Evolutionary conservation across 2,797 vertebrate species (phyloP), one percentile per base, ranked within the genome.

Genomic region (Oreortyx pictus): DNA sequence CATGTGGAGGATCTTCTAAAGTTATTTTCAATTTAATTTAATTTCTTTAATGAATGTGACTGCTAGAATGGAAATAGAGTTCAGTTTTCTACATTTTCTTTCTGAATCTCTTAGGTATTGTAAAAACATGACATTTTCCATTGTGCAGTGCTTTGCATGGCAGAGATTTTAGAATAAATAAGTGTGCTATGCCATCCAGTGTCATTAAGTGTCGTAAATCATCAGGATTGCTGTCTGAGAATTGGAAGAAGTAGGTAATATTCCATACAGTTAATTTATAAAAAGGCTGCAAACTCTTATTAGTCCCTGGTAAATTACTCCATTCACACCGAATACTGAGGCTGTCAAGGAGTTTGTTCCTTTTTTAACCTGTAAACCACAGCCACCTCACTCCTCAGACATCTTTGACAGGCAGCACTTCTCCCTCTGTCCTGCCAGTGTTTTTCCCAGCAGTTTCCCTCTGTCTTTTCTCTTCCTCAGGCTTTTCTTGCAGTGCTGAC

Each of bases 91-190:
- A 33, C 64, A 22, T 88, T 90, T 91, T 54, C 75, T 54, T 43
- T 64, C 60, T 52, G 59, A 87, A 85, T 95, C 82, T 90, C 72
- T 9, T 18, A 85, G 79, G 79, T 80, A 20, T 7, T 24, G 25
- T 80, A 59, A 74, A 72, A 84, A 64, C 64, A 54, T n/a, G 72
- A 62, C 62, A 44, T 89, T 88, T 89, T 89, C 91, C 89, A 86
- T 78, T 57, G 29, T 31, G 37, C 9, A 76, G 74, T 52, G 27
- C 71, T 90, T 83, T 44, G 78, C 23, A 12, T 50, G 67, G 73
- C 27, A 93, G 89, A 76, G 79, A 86, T 59, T 56, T 82, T 84
- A 41, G 87, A 67, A 95, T 82, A 95, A 96, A 94, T 88, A 96
- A 93, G 87, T 88, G 64, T 68, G n/a, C 74, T 92, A 37, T 92